Evolutionary conservation across 2,113 vertebrate genomes (phyloP).

Genomic region (Ammodytes dubius): DNA sequence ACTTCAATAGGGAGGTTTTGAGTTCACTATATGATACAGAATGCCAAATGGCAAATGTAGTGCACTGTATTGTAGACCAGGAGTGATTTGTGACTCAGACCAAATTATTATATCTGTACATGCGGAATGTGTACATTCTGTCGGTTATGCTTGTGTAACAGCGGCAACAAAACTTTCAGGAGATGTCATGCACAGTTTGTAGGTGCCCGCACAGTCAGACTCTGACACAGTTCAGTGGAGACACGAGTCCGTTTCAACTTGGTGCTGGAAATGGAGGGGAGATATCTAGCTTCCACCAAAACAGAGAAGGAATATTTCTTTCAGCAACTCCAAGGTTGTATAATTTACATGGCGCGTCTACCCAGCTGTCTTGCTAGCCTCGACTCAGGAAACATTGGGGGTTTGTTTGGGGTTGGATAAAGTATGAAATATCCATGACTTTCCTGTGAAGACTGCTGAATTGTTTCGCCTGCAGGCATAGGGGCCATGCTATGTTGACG

Average conservation of each 20-base stretch:
- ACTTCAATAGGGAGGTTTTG: background rate
- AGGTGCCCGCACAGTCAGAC: background rate
- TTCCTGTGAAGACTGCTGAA: no score
- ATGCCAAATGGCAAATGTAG: background rate
- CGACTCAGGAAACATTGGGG: no score
- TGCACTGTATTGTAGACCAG: background rate
- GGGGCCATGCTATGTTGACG: no score
- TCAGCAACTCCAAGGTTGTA: background rate
- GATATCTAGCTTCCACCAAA: background rate
- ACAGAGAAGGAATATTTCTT: background rate
- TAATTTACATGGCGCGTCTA: conserved; percentile 18
- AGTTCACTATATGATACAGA: background rate
- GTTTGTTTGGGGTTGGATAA: no score
- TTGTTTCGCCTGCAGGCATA: no score
- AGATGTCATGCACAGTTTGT: background rate
- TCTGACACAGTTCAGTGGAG: background rate
- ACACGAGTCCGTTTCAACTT: background rate
- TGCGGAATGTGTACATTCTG: no score
- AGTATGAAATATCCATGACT: no score
- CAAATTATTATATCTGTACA: background rate
- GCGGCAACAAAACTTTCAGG: background rate
- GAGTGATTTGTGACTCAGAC: background rate
- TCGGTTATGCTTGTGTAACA: background rate
- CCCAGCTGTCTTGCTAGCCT: no score
- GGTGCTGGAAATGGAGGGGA: background rate